Conservation (phyloP, 1,140 invertebrate species). For the Camponotus floridanus region DNA sequence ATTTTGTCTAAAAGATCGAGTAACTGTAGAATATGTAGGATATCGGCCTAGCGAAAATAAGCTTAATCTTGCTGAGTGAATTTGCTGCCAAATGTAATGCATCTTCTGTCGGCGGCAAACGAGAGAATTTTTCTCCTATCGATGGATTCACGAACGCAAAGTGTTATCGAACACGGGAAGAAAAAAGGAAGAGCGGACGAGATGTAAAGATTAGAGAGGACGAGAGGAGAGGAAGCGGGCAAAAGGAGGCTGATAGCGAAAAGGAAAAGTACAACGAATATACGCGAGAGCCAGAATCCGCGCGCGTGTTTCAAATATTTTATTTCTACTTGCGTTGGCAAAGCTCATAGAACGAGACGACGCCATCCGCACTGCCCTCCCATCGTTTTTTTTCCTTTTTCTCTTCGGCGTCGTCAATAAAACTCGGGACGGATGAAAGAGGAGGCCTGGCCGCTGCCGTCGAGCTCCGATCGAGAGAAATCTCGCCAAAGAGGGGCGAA, state of each 20-base stretch:
- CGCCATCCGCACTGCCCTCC: slow-evolving; percentile 43
- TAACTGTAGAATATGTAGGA: slow-evolving; percentile 16
- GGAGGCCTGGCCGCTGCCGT: slow-evolving; percentile 42
- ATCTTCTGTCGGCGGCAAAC: slow-evolving; percentile 64
- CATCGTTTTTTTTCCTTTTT: slow-evolving; percentile 61
- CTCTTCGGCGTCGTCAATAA: slow-evolving; percentile 63
- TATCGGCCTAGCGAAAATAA: slow-evolving; percentile 82
- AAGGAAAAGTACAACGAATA: neutral
- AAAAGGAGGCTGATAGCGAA: neutral
- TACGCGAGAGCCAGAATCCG: slow-evolving; percentile 35
- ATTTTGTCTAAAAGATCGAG: neutral
- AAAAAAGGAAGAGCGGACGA: slow-evolving; percentile 5
- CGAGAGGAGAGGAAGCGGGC: neutral
- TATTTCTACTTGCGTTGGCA: slow-evolving; percentile 81
- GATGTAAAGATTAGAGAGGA: slow-evolving; percentile 57
- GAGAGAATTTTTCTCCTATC: slow-evolving; percentile 67
- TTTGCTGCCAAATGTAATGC: slow-evolving; percentile 81
- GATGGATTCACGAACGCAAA: slow-evolving; percentile 70
- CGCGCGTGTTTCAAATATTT: slow-evolving; percentile 82
- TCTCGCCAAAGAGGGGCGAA: slow-evolving; percentile 63
- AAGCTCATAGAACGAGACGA: slow-evolving; percentile 56
- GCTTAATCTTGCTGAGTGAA: slow-evolving; percentile 85
- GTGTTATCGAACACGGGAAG: slow-evolving; percentile 24
- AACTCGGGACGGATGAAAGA: slow-evolving; percentile 56
- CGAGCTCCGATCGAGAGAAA: slow-evolving; percentile 71